These are phyloP conservation scores for Lacerta bilineata DNA, from an alignment of 2,797 vertebrate species.

Conservation along the genomic window DNA sequence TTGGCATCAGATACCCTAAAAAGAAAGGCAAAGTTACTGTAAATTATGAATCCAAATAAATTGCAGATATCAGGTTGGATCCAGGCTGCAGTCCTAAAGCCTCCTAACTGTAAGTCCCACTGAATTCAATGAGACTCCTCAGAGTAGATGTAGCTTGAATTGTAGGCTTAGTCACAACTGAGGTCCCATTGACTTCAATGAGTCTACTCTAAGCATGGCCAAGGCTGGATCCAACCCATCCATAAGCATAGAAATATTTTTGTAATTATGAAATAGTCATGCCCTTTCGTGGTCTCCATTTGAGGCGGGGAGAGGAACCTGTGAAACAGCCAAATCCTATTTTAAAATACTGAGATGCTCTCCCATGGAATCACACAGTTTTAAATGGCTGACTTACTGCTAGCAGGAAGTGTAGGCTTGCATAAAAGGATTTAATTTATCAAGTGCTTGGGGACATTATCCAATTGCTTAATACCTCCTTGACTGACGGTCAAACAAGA, in stretches of 20 bases:
- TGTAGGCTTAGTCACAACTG: background rate
- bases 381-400: conserved; percentile 64
- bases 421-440: conserved; percentile 63
- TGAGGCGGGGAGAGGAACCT: background rate
- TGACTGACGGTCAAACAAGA: conserved; percentile 60
- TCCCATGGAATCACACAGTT: conserved; percentile 36
- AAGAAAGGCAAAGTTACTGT: background rate
- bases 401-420: conserved; percentile 58
- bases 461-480: conserved; percentile 66
- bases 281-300: background rate
- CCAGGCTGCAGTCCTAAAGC: no score
- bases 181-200: background rate
- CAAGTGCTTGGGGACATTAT: conserved; percentile 67
- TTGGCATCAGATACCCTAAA: background rate
- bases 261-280: background rate
- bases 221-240: background rate
- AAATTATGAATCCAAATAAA: conserved; percentile 19
- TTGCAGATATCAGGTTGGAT: background rate
- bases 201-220: background rate
- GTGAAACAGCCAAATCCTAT: conserved; percentile 18
- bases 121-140: no score
- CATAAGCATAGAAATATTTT: background rate
- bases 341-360: conserved; percentile 42
- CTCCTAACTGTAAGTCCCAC: no score
- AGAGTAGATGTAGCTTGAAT: no score